Evolutionary conservation across 2,113 vertebrate species (phyloP).

Genomic region (Archocentrus centrarchus): DNA sequence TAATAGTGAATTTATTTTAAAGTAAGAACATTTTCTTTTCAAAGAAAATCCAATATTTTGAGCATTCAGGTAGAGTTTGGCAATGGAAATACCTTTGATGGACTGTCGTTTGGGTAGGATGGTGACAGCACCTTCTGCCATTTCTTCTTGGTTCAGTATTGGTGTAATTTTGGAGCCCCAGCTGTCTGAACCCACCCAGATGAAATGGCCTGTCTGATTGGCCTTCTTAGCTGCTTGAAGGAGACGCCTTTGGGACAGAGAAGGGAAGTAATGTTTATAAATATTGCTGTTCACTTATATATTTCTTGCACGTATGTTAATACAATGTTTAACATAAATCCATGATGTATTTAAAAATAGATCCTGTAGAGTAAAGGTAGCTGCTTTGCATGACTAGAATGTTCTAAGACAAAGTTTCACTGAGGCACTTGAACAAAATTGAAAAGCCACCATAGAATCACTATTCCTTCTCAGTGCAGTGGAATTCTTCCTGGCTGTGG

Average conservation of each 20-base stretch:
- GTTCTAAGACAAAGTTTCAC: conserved; percentile 27
- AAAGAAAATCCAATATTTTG: background rate
- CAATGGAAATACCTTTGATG: conserved; percentile 87
- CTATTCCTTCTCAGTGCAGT: conserved; percentile 4
- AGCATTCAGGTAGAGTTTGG: background rate
- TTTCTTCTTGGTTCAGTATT: conserved; percentile 91
- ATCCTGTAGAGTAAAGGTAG: background rate
- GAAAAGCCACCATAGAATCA: conserved; percentile 22
- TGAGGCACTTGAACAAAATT: conserved; percentile 4
- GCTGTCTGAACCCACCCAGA: conserved; percentile 98
- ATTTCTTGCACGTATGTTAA: background rate
- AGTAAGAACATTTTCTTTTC: background rate
- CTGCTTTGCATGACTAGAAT: background rate
- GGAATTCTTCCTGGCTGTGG: conserved; percentile 23
- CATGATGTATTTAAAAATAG: conserved; percentile 12
- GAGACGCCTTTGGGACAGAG: conserved; percentile 82
- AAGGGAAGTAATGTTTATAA: background rate
- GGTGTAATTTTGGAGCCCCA: conserved; percentile 96
- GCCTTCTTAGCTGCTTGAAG: conserved; percentile 91
- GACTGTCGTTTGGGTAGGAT: conserved; percentile 93
- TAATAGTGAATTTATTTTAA: background rate
- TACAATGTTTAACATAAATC: background rate
- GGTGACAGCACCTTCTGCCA: conserved; percentile 93
- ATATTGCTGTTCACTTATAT: background rate
- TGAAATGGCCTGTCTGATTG: conserved; percentile 94